Evolutionary conservation across 2,888 invertebrate genomes (phyloP).

Genomic region (Eristalinus sepulchralis): DNA sequence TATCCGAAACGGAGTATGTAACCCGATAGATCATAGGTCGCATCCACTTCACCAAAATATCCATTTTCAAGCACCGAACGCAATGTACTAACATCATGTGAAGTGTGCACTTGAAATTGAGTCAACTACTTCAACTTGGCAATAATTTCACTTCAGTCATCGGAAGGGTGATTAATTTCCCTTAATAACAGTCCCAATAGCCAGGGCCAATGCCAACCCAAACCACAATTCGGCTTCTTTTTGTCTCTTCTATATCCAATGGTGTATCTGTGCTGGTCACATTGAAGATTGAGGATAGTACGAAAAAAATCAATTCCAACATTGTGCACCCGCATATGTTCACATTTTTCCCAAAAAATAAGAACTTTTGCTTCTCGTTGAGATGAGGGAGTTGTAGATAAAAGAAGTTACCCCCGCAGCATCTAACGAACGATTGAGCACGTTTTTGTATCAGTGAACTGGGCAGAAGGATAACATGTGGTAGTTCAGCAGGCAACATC

Average conservation of each 20-base stretch:
- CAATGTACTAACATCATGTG: conserved; percentile 57
- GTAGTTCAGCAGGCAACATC: conserved; percentile 18
- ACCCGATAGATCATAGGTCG: conserved; percentile 64
- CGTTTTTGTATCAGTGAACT: conserved; percentile 64
- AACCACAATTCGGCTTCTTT: conserved; percentile 34
- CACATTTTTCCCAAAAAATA: conserved; percentile 44
- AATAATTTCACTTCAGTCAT: conserved; percentile 33
- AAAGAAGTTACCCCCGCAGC: conserved; percentile 41
- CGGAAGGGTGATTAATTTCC: conserved; percentile 66
- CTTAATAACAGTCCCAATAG: conserved; percentile 40
- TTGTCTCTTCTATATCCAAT: neutral
- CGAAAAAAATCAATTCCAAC: conserved; percentile 63
- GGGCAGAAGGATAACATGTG: conserved; percentile 58
- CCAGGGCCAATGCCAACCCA: conserved; percentile 1
- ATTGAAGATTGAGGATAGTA: conserved; percentile 32
- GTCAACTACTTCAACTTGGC: conserved; percentile 49
- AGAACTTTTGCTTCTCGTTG: conserved; percentile 10
- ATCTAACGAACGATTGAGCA: conserved; percentile 64
- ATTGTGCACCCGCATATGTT: conserved; percentile 66
- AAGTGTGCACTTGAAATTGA: conserved; percentile 66
- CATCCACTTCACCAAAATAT: conserved; percentile 59
- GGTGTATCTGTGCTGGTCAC: conserved; percentile 16
- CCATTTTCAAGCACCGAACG: conserved; percentile 52
- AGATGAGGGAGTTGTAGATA: neutral
- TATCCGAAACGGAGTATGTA: conserved; percentile 37